A percentile compares a stretch with the other conserved stretches of the same genome.
Conservation (phyloP, 2,888 invertebrate genomes). For the Agrenia bidenticulata region DNA sequence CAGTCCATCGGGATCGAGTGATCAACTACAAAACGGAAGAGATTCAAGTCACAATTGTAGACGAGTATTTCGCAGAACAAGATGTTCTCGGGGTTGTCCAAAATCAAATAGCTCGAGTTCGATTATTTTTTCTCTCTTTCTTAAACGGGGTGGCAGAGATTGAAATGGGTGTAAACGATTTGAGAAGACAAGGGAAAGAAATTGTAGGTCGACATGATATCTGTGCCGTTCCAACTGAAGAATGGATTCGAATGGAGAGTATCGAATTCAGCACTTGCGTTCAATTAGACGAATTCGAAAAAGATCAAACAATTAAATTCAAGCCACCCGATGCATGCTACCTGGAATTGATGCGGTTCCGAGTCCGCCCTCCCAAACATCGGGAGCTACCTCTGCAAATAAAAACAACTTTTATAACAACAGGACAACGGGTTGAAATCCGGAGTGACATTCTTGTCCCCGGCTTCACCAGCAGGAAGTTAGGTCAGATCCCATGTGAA, state of each 20-base stretch:
- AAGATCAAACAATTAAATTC: constrained; percentile 83
- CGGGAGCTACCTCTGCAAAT: constrained; percentile 94
- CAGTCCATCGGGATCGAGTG: constrained; percentile 83
- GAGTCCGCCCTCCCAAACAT: constrained; percentile 91
- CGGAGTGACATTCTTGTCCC: constrained; percentile 94
- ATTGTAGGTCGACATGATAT: constrained; percentile 99
- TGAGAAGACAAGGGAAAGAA: constrained; percentile 96
- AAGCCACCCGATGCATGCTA: constrained; percentile 97
- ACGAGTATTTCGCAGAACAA: constrained; percentile 87
- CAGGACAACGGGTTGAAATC: constrained; percentile 81
- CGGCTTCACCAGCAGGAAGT: constrained; percentile 91
- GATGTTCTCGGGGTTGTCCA: constrained; percentile 78
- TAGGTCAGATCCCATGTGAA: constrained; percentile 95
- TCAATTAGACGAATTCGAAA: constrained; percentile 69
- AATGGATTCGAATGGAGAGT: constrained; percentile 96
- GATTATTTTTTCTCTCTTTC: constrained; percentile 94
- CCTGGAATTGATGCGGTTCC: constrained; percentile 93
- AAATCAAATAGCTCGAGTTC: constrained; percentile 89
- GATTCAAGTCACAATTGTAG: constrained; percentile 90
- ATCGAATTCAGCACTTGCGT: constrained; percentile 94
- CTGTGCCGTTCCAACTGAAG: constrained; percentile 96
- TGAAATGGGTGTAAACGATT: constrained; percentile 96
- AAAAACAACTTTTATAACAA: constrained; percentile 83
- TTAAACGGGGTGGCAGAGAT: constrained; percentile 95
- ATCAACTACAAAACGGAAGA: constrained; percentile 94